Evolutionary conservation across 2,797 vertebrate species (phyloP), one percentile per base, ranked within the genome.

Genomic region (Amblyraja radiata): DNA sequence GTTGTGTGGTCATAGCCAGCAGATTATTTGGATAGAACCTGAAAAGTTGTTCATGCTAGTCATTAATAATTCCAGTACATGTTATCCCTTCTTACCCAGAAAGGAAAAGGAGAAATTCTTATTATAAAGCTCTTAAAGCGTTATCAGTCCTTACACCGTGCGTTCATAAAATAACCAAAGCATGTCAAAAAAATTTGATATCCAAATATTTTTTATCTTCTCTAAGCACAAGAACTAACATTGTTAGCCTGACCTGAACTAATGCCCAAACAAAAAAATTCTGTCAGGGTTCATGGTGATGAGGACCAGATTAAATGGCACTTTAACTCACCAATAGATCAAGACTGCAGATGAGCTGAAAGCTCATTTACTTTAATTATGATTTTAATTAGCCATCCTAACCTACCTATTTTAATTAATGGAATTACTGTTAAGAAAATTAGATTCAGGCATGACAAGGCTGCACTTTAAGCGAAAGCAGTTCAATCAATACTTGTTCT

Each of bases 381-480:
- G n/a, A 36, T 68, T 88, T 88, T 36, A 88, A 88, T 88, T 88
- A 88, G 84, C 28, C 63, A 88, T 88, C 61, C 84, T 32, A 36
- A 88, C 90, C 90, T 71, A 92, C 90, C 90, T 54, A 92, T 71
- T 76, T 76, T 74, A 76, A 92, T 92, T 92, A 92, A 92, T 92
- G 71, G 46, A 92, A 92, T 92, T 36, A 92, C 71, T 54, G 36
- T 73, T 92, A 92, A 76, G 21, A 92, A 68, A 74, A 92, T 92
- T 46, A 73, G 68, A 92, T 92, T 76, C 90, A 14, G 71, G 90
- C 71, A 28, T 92, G 90, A 92, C 68, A 76, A 54, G 71, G 28
- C 54, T 92, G 39, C 68, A 91, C 88, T 46, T 46, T 91, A 91
- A 73, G 65, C 46, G 13, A 76, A 23, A 76, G 54, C 28, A 76